A percentile compares a stretch with the other conserved stretches of the same genome.
phyloP scores from a whole-genome alignment of 2,797 vertebrate species.

The Hemibagrus guttatus region DNA sequence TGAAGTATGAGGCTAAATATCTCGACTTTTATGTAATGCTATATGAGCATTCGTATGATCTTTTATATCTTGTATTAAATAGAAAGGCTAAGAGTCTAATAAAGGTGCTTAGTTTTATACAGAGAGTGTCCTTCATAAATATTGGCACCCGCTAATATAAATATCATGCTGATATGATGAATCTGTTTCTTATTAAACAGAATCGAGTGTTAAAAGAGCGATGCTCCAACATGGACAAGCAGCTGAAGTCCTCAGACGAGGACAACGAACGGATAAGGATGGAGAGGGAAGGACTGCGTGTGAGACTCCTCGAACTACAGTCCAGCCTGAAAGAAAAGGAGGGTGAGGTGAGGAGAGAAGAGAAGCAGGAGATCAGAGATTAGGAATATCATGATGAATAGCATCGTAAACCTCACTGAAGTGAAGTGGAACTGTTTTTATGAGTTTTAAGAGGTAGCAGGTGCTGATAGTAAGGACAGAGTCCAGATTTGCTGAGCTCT shows the following conservation, averaged over 20 bases:
- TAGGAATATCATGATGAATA: background rate
- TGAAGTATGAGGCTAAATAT: background rate
- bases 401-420: background rate
- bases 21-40: background rate
- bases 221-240: slow-evolving; percentile 67
- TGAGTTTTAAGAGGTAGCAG: background rate
- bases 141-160: background rate
- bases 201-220: slow-evolving; percentile 73
- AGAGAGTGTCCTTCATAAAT: background rate
- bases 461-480: background rate
- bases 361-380: background rate
- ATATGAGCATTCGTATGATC: background rate
- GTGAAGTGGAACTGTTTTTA: background rate
- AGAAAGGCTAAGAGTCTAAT: background rate
- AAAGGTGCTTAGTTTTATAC: background rate
- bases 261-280: slow-evolving; percentile 65
- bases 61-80: too few relatives aligned
- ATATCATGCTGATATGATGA: too few relatives aligned
- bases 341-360: slow-evolving; percentile 69
- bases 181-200: slow-evolving; percentile 55
- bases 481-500: background rate
- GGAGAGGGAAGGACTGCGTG: slow-evolving; percentile 69
- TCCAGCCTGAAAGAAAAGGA: slow-evolving; percentile 71
- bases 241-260: slow-evolving; percentile 67
- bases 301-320: slow-evolving; percentile 69